phyloP scores from a whole-genome alignment of 2,888 invertebrate genomes.

The Apotomis capreana region DNA sequence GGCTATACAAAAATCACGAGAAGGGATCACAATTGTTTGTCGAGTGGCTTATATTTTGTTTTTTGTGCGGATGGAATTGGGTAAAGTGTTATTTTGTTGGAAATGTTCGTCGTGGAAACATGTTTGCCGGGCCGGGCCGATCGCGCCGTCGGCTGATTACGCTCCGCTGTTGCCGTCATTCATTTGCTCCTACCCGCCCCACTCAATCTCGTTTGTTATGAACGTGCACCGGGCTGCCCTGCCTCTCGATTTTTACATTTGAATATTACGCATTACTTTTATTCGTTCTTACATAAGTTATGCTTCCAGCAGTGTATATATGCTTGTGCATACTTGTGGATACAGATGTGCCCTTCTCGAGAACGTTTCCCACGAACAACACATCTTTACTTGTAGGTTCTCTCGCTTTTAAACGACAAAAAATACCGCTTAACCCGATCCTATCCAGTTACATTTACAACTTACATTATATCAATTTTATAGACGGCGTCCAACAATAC shows the following conservation, averaged over 20 bases:
- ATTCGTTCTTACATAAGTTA: constrained; percentile 62
- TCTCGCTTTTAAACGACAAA: constrained; percentile 5
- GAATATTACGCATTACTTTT: constrained; percentile 72
- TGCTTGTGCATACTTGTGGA: not conserved
- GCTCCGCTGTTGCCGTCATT: constrained; percentile 74
- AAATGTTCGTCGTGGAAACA: constrained; percentile 59
- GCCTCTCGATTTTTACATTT: constrained; percentile 72
- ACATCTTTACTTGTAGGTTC: too few relatives aligned
- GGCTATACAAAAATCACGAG: constrained; percentile 35
- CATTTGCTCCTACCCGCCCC: constrained; percentile 77
- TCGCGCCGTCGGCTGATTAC: constrained; percentile 75
- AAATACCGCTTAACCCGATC: not conserved
- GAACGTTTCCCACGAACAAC: too few relatives aligned
- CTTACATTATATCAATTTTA: not conserved
- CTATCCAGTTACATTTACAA: not conserved
- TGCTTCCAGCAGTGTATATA: constrained; percentile 45
- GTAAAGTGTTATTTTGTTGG: constrained; percentile 11
- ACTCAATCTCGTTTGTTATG: constrained; percentile 81
- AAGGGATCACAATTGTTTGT: constrained; percentile 32
- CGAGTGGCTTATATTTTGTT: constrained; percentile 12
- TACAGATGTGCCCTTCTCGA: too few relatives aligned
- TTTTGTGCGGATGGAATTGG: constrained; percentile 6
- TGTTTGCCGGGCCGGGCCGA: constrained; percentile 74
- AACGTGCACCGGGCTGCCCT: constrained; percentile 68
- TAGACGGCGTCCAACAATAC: not conserved